Evolutionary conservation across 2,888 invertebrate genomes (phyloP), one percentile per base, ranked within the genome.

Genomic region (Watsonalla cultraria): DNA sequence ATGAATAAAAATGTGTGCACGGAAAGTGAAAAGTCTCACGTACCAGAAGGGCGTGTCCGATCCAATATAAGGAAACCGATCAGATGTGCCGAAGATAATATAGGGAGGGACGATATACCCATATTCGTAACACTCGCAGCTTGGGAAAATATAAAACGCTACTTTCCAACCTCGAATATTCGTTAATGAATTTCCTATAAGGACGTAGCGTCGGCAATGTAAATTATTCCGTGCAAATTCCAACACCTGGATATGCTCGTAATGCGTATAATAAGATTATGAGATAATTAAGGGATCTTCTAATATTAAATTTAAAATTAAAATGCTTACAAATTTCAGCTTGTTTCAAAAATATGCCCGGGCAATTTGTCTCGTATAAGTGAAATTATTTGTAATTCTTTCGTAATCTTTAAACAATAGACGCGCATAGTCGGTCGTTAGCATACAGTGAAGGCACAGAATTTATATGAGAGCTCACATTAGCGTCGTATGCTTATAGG

Each of bases 11-110:
- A 34, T 34, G 7, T 45, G 33, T 34, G 24, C 4, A 24, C 24
- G 24, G 24, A 24, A 24, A 24, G 24, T 24, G 4, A 24, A 24
- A 24, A 24, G 24, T 37, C 7, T 37, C 37, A 37, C 7, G 57
- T 61, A 65, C 64, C 66, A 70, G 69, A 67, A 71, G 60, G 63
- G 65, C 70, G 74, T 72, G 74, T 69, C 58, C 54, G 50, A 52
- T 63, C 64, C 72, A 70, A 76, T 73, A 70, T 58, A 71, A 54
- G 51, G 69, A 64, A 72, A 73, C 69, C 69, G 74, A 76, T 78
- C 72, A 67, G 61, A 63, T 64, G 65, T 64, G 66, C 68, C 56
- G 61, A 66, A 75, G 70, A 72, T 72, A 72, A 72, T 24, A 24
- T 24, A 24, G 75, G 71, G 66, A 67, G 69, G 59, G 58, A 66